Base-by-base conservation (phyloP, 2,113 vertebrate genomes). In the Syngnathus floridae region DNA sequence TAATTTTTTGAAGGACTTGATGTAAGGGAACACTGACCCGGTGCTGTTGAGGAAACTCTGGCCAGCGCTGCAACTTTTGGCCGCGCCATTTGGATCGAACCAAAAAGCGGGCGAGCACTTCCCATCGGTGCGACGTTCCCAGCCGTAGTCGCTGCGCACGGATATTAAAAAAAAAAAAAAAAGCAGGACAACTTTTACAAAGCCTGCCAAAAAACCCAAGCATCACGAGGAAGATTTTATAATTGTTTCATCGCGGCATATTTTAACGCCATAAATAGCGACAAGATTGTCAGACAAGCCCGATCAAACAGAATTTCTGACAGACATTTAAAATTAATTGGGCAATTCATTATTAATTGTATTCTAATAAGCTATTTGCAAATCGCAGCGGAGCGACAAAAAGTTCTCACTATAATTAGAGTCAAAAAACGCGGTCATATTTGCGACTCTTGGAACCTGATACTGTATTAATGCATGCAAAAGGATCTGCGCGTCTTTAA, bases 91-190 rank as follows among this genome's bases (percentile, higher is more conserved):
- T 0, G 92, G 93, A 80, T 94, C 93, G 83, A 94, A 97, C 96
- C 96, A 98, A 89, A 98, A 98, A 69, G 95, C 93, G 71, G 95
- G 93, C 60, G 92, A 84, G 65, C 96, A 98, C 76, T 92, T 94
- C 69, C 94, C 95, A 65, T 93, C 90, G 41, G 86, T 81, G 69
- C 93, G 93, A 67, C 95, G 93, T 82, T 98, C 95, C 66, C 93
- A 97, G 3, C 96, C 96, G 54, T 96, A 98, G 87, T 98, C 95
- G 88, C 96, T 98, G 84, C 69, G 83, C 74, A 78, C 36, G 65
- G 14, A 36, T 14, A 48, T 1, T n/a, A 12, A 31, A 26, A 26
- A 26, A 54, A 12, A 7, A 11, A 64, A 17, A 2, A 17, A 16
- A 51, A 22, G 75, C 84, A 57, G 66, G 49, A 78, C 8, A 22